Percentiles rank a stretch among this genome's conserved stretches.
phyloP scores from a whole-genome alignment of 2,113 vertebrate genomes.

The Helogale parvula region DNA sequence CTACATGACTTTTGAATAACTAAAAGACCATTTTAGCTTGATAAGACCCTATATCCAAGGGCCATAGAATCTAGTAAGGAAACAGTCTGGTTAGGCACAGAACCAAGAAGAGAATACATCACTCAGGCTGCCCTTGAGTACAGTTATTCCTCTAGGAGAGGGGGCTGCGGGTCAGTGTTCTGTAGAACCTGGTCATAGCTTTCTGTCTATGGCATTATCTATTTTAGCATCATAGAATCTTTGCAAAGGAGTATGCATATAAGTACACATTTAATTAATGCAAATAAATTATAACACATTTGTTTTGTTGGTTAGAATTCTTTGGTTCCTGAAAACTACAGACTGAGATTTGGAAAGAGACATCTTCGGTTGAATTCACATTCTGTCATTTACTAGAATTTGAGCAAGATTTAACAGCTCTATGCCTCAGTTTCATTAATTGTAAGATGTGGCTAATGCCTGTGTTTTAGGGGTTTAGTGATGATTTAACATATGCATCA shows the following conservation, averaged over 20 bases:
- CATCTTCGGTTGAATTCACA: conserved; percentile 7
- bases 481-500: neutral
- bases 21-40: neutral
- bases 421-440: neutral
- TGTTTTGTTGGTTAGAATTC: conserved; percentile 50
- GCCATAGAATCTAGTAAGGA: neutral
- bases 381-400: conserved; percentile 46
- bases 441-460: neutral
- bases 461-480: neutral
- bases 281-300: neutral
- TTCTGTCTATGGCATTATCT: neutral
- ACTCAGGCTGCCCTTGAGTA: neutral
- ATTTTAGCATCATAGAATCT: neutral
- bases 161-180: neutral
- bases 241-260: neutral
- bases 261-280: conserved; percentile 22
- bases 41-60: neutral
- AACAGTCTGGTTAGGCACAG: neutral
- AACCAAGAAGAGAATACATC: neutral
- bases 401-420: neutral
- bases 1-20: conserved; percentile 38
- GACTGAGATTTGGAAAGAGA: conserved; percentile 33
- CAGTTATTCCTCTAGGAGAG: neutral
- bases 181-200: neutral
- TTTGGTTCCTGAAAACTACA: conserved; percentile 3